A percentile compares a stretch with the other conserved stretches of the same genome.
phyloP scores from a whole-genome alignment of 1,140 invertebrate species.

The Dreissena rostriformis region DNA sequence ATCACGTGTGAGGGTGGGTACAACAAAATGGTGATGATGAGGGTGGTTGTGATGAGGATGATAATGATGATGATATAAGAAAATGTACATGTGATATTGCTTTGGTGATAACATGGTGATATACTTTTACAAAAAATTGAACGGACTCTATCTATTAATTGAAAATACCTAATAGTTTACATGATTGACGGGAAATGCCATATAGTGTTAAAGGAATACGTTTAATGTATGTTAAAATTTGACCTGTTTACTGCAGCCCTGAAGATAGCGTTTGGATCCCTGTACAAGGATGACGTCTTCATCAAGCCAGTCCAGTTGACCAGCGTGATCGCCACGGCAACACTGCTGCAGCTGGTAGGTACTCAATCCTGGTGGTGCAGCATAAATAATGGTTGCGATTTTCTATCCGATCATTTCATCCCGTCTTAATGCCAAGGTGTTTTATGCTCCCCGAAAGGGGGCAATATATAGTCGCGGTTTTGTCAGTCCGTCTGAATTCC shows the following conservation, averaged over 20 bases:
- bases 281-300: constrained; percentile 90
- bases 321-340: constrained; percentile 88
- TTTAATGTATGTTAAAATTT: neutral
- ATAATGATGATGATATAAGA: no score
- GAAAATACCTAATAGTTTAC: neutral
- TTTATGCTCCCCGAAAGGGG: no score
- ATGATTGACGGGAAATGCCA: neutral
- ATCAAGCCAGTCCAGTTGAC: constrained; percentile 88
- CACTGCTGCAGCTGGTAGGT: constrained; percentile 86
- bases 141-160: no score
- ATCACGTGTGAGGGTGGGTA: constrained; percentile 87
- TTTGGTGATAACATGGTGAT: no score
- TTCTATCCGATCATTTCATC: no score
- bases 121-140: neutral
- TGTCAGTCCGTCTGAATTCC: neutral
- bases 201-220: neutral
- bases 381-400: no score
- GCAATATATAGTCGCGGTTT: no score
- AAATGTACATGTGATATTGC: no score
- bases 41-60: no score
- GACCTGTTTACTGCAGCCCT: constrained; percentile 83
- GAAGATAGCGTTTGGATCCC: constrained; percentile 88
- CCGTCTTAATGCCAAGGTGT: no score
- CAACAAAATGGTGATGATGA: no score
- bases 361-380: no score